Evolutionary conservation across 2,113 vertebrate genomes (phyloP).

Genomic region (Paradoxurus hermaphroditus): DNA sequence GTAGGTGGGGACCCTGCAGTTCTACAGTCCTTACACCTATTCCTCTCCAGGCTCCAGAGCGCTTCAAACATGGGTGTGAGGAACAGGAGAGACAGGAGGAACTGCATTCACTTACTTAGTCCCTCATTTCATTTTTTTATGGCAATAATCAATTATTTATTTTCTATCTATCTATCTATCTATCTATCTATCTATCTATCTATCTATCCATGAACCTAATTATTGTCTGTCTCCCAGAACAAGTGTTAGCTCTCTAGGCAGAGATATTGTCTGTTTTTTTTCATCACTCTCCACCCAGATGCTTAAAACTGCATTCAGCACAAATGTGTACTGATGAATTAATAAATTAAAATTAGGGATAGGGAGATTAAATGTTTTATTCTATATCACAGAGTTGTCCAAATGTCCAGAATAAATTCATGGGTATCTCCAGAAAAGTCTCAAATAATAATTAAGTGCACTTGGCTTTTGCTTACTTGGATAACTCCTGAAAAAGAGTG

Average conservation of each 20-base stretch:
- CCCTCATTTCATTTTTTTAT: background rate
- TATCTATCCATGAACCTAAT: background rate
- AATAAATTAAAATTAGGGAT: background rate
- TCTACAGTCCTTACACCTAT: background rate
- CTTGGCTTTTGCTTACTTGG: background rate
- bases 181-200: background rate
- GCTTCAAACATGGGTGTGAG: background rate
- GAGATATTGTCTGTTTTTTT: background rate
- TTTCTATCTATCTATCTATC: background rate
- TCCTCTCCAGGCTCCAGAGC: background rate
- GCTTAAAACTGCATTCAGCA: background rate
- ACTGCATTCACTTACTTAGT: background rate
- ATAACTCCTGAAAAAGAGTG: background rate
- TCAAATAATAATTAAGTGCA: background rate
- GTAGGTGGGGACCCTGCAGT: background rate
- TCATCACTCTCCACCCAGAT: background rate
- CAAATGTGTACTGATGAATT: background rate
- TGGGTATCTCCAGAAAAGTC: background rate
- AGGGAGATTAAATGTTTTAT: background rate
- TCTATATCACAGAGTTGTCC: background rate
- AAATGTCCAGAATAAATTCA: background rate
- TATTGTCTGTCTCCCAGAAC: background rate
- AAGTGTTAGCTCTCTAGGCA: background rate
- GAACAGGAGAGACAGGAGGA: background rate
- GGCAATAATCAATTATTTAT: background rate